Percentiles rank a stretch among this genome's conserved stretches.
Evolutionary conservation across 2,113 vertebrate genomes (phyloP).

Genomic region (Anser cygnoides): DNA sequence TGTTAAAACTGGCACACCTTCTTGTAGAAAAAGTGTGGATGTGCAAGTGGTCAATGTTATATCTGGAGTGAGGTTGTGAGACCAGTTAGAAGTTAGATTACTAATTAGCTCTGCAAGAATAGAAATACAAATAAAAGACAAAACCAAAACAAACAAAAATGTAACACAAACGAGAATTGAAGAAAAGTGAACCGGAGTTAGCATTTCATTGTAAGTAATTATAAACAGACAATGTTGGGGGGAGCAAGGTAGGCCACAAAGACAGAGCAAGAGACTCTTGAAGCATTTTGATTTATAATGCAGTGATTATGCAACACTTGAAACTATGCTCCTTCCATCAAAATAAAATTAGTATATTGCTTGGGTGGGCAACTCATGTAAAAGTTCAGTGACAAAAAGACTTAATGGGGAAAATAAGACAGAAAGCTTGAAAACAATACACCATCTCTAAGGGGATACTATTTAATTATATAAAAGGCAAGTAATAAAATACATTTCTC

Average conservation of each 20-base stretch:
- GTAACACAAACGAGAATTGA: slow-evolving; percentile 81
- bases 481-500: slow-evolving; percentile 98
- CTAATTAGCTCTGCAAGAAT: slow-evolving; percentile 80
- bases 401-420: slow-evolving; percentile 83
- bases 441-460: slow-evolving; percentile 87
- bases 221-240: slow-evolving; percentile 82
- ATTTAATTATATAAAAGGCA: slow-evolving; percentile 97
- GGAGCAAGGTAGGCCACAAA: slow-evolving; percentile 84
- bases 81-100: slow-evolving; percentile 82
- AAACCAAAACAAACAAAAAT: slow-evolving; percentile 28
- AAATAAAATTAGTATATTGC: slow-evolving; percentile 83
- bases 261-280: slow-evolving; percentile 85
- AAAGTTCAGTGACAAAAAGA: slow-evolving; percentile 84
- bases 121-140: slow-evolving; percentile 80
- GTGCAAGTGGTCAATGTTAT: slow-evolving; percentile 80
- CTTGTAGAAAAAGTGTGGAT: slow-evolving; percentile 80
- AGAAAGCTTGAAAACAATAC: slow-evolving; percentile 84
- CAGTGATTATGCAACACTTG: slow-evolving; percentile 82
- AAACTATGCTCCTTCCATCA: slow-evolving; percentile 81
- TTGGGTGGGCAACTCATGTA: slow-evolving; percentile 80
- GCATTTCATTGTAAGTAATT: slow-evolving; percentile 81
- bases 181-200: slow-evolving; percentile 80
- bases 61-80: slow-evolving; percentile 78
- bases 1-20: slow-evolving; percentile 83
- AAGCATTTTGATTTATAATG: slow-evolving; percentile 81